Base-by-base conservation (phyloP, 2,888 invertebrate genomes). In the Hydraecia micacea region DNA sequence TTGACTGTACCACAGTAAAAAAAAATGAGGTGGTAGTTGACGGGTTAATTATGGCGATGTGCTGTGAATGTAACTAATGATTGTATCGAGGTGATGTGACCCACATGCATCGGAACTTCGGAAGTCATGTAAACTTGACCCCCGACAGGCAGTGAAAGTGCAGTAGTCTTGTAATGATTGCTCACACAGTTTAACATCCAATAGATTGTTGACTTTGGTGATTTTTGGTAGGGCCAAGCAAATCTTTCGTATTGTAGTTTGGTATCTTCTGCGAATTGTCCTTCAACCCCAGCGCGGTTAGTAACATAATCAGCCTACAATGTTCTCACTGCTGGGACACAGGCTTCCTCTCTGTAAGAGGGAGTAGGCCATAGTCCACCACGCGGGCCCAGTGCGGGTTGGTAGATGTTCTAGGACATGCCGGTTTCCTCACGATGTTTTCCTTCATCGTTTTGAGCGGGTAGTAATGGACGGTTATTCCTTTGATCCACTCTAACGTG, bases 41-140 rank as follows among this genome's bases (percentile, higher is more conserved):
- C 88, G 89, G 90, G 87, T 91, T 90, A 93, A 92, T 93, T 92
- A 91, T 89, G 88, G 90, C 91, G 89, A 93, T 89, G 87, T 89
- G 90, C 92, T 93, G 94, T 93, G 93, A 93, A 90, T 91, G 84
- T 93, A 91, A 93, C 90, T 92, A 93, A 94, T 93, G 93, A 90
- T 90, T 84, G 88, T 90, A 90, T 91, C 85, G 86, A 89, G 85
- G 86, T 89, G 92, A 92, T 88, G 89, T 90, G 94, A 92, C 94
- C 93, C 88, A 94, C 92, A 90, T 92, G 88, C 73, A 89, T 92
- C 91, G 91, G 93, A 92, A 94, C 92, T 92, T 93, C 92, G 91
- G 93, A 93, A 94, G 92, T 92, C 91, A 89, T 91, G 89, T 94
- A 94, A 95, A 95, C 95, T 95, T 96, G 95, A 96, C 95, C 95